Evolutionary conservation across 2,113 vertebrate genomes (phyloP).

Genomic region (Galemys pyrenaicus): DNA sequence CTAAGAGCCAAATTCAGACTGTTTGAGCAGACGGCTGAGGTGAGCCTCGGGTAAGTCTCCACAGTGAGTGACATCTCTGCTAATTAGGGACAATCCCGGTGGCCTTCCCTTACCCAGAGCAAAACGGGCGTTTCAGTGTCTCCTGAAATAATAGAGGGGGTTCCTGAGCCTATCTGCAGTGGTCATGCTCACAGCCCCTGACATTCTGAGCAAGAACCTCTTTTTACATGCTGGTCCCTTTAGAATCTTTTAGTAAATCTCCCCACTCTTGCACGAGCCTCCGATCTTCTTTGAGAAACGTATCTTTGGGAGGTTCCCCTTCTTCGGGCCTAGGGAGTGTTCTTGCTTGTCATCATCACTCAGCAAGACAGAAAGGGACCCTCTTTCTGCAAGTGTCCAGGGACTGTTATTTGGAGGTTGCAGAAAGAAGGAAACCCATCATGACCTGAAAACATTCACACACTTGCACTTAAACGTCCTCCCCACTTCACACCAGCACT

Average conservation of each 20-base stretch:
- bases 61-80: not conserved
- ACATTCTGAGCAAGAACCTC: not conserved
- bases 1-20: not conserved
- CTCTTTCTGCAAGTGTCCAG: not conserved
- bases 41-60: not conserved
- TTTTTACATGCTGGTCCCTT: not conserved
- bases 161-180: not conserved
- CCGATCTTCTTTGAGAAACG: not conserved
- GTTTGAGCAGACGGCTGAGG: not conserved
- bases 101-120: not conserved
- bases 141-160: not conserved
- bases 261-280: not conserved
- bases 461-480: not conserved
- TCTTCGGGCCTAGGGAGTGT: not conserved
- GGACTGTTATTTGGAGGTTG: not conserved
- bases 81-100: not conserved
- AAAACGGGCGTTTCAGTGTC: not conserved
- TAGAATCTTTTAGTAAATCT: not conserved
- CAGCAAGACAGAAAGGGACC: not conserved
- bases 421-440: not conserved
- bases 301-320: too few species aligned
- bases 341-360: not conserved
- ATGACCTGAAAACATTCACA: not conserved
- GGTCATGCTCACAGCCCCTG: not conserved
- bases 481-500: not conserved